A percentile compares a stretch with the other conserved stretches of the same genome.
phyloP scores from a whole-genome alignment of 2,797 vertebrate genomes.

The Hipposideros larvatus region DNA sequence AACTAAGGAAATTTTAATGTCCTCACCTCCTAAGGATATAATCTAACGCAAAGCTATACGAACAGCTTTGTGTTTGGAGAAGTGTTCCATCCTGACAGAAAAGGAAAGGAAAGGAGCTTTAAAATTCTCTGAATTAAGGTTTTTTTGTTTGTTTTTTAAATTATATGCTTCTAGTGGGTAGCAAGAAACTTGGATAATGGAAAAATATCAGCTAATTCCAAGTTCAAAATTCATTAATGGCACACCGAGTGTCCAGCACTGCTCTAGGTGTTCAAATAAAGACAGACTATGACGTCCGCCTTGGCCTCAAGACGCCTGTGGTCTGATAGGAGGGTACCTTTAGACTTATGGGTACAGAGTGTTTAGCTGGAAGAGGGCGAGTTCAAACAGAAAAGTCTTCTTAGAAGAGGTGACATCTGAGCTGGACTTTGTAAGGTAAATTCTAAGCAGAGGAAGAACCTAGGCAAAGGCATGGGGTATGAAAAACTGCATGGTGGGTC shows the following conservation, averaged over 20 bases:
- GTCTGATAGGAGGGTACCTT: neutral
- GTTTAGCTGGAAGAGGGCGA: neutral
- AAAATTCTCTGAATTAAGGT: slow-evolving; percentile 39
- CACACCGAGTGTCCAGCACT: neutral
- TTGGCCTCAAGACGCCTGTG: neutral
- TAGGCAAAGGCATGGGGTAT: neutral
- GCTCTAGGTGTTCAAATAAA: neutral
- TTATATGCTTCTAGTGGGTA: neutral
- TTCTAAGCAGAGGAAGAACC: neutral
- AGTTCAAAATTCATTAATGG: neutral
- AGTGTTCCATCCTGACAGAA: neutral
- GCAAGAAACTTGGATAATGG: slow-evolving; percentile 6
- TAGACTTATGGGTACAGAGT: neutral
- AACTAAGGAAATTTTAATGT: slow-evolving; percentile 46
- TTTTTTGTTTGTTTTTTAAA: neutral
- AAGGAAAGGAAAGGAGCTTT: slow-evolving; percentile 39
- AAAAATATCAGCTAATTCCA: neutral
- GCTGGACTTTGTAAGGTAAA: neutral
- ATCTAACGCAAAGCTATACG: slow-evolving; percentile 20
- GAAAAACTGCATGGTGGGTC: neutral
- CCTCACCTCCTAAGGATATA: slow-evolving; percentile 25
- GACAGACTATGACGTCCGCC: neutral
- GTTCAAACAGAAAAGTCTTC: neutral
- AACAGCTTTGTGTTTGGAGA: slow-evolving; percentile 42
- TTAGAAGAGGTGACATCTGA: neutral